phyloP scores from a whole-genome alignment of 1,140 invertebrate genomes.

The Tetramorium alpestre region DNA sequence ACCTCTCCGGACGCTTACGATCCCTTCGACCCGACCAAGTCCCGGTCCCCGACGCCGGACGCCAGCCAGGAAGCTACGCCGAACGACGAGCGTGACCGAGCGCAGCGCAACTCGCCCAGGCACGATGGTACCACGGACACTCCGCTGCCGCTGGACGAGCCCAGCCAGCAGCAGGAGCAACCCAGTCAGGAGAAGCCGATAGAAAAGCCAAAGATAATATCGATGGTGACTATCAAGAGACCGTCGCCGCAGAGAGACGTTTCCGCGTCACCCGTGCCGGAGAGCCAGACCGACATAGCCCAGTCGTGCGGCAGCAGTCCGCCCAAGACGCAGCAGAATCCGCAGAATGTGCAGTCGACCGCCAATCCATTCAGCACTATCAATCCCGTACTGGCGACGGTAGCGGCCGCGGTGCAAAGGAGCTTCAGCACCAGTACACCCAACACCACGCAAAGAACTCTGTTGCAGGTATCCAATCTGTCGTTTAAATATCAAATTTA shows the following conservation, averaged over 20 bases:
- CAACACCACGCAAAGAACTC: conserved; percentile 77
- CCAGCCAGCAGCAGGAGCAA: conserved; percentile 67
- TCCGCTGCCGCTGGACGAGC: conserved; percentile 67
- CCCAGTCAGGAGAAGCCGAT: conserved; percentile 72
- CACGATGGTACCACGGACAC: conserved; percentile 67
- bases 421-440: conserved; percentile 79
- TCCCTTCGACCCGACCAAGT: conserved; percentile 95
- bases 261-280: conserved; percentile 62
- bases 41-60: conserved; percentile 88
- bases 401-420: conserved; percentile 84
- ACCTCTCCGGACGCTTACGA: conserved; percentile 92
- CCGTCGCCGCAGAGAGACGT: conserved; percentile 78
- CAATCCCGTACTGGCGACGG: conserved; percentile 84
- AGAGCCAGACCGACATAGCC: conserved; percentile 71
- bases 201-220: conserved; percentile 84
- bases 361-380: conserved; percentile 80
- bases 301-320: conserved; percentile 75
- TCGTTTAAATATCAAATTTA: not conserved
- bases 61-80: conserved; percentile 82
- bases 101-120: conserved; percentile 78
- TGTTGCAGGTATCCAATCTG: conserved; percentile 75
- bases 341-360: conserved; percentile 70
- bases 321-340: conserved; percentile 74
- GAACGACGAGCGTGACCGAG: conserved; percentile 74
- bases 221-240: conserved; percentile 83